Evolutionary conservation across 2,888 invertebrate species (phyloP), one percentile per base, ranked within the genome.

Genomic region (Bruchidius siliquastri): DNA sequence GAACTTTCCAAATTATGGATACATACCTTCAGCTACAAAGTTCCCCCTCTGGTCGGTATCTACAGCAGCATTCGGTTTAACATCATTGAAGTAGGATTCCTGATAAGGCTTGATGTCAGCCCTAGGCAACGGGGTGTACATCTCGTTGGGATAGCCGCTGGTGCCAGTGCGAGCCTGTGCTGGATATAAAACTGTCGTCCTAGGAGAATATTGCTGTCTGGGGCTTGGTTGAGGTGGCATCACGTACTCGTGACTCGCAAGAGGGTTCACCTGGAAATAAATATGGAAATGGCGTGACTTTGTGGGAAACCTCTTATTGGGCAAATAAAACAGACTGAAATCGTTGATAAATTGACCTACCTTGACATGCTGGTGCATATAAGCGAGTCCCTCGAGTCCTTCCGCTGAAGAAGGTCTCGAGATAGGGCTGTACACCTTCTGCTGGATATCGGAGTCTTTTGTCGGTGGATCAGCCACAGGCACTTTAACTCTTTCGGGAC

Each of bases 41-140:
- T 74, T 86, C 84, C 81, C 81, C n/a, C 77, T 76, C n/a, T 80
- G 73, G 22, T 81, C 80, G 21, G 75, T 73, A 68, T 21, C 68
- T 21, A 68, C 68, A 68, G 68, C 20, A 71, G 81, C 74, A 83
- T 90, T 83, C 83, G 90, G 87, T 77, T 90, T 90, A 26, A 89
- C 89, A 80, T 92, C 92, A 77, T 87, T 87, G 81, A 92, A 92
- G 80, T 92, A 92, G 10, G 92, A 91, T 81, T 92, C 92, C 79
- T 92, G 91, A 80, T 92, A 92, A 68, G 92, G 91, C 84, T 92
- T 92, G 80, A 92, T 91, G 81, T 93, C 92, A 18, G 92, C 92
- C 71, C 92, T 87, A 0, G 92, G 92, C 77, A 92, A 84, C 0
- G 91, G 90, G 10, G 89, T 89, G 80, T 90, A 90, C 78, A 85